Evolutionary conservation across 2,888 invertebrate species (phyloP), one percentile per base, ranked within the genome.

Genomic region (Noctuana brunneofusca): DNA sequence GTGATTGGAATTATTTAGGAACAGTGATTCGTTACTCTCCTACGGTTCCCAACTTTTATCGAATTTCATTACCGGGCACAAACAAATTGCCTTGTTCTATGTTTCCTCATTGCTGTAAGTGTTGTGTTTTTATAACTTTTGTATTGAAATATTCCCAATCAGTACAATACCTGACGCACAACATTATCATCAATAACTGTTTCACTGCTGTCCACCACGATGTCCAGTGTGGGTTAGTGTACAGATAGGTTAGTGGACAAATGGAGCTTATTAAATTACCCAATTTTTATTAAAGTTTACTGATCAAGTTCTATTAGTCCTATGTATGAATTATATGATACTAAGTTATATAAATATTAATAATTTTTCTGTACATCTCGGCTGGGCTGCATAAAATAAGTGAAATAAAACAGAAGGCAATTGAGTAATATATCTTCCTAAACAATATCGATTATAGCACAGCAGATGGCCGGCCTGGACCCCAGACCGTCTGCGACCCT

Each of bases 381-480:
- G 18, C 22, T 46, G 59, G 16, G 27, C 58, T 46, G 35, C n/a
- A n/a, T n/a, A 63, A 58, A 54, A 32, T 57, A 56, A 16, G 12
- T 43, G 18, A 53, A 41, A 57, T 49, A 59, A 60, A 58, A 54
- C 46, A 41, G 50, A 54, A 63, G 54, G 49, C 52, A 48, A 65
- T 75, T 77, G 74, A 75, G 72, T 77, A 75, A 80, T 78, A 80
- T 78, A 81, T 82, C 79, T 80, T 83, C 78, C 83, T 86, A 86
- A 89, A 89, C 86, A 84, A 83, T 89, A 91, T 90, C 83, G 90
- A 91, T 90, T 90, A 86, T 79, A 78, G 79, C 80, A 84, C 84
- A 88, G 84, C 90, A 91, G 90, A 90, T 91, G 90, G 89, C 84
- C 84, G 81, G 80, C 76, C 75, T 72, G 72, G 77, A 75, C 79